Base-by-base conservation (phyloP, 1,140 invertebrate genomes). In the Brachionus sp. region DNA sequence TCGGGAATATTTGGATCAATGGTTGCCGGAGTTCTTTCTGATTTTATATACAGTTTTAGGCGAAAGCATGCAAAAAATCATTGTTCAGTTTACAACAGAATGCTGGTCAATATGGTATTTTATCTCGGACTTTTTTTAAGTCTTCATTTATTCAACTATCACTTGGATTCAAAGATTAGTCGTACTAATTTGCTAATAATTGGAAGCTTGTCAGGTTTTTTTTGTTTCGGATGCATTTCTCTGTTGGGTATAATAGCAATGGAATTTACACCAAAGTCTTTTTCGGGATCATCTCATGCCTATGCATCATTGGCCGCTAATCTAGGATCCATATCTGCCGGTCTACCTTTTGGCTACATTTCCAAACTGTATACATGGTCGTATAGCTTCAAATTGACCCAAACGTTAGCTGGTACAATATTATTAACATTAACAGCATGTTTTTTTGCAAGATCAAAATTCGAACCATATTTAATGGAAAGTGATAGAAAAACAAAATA, bases 221-320 rank as follows among this genome's bases (percentile, higher is more conserved):
- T 80, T 42, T 29, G 33, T 23, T 80, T 62, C 42, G 77, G 77
- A n/a, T 80, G 46, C 29, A 50, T 80, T 42, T 80, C 77, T 3
- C 16, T 80, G 1, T 33, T 80, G 10, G 77, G 77, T 7, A 25
- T 80, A 13, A 80, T 80, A 66, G 77, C 77, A 29, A 80, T 80
- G 77, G 77, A 80, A 62, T 80, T 80, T 62, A 66, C 50, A 29
- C 50, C 50, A 10, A 80, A 66, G 35, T 62, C 50, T 12, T 80
- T 80, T 37, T 80, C 77, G 7, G 77, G 50, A 12, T 62, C 77
- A n/a, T 62, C 77, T 10, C 77, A 80, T 44, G 77, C 77, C 9
- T 42, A 42, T 12, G 77, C 77, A 5, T 39, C 77, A 19, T 62
- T 80, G 39, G 50, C 62, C 16, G 77, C 77, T 23, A 80, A 80